Evolutionary conservation across 2,888 invertebrate species (phyloP), one percentile per base, ranked within the genome.

Genomic region (Tuberolachnus salignus): DNA sequence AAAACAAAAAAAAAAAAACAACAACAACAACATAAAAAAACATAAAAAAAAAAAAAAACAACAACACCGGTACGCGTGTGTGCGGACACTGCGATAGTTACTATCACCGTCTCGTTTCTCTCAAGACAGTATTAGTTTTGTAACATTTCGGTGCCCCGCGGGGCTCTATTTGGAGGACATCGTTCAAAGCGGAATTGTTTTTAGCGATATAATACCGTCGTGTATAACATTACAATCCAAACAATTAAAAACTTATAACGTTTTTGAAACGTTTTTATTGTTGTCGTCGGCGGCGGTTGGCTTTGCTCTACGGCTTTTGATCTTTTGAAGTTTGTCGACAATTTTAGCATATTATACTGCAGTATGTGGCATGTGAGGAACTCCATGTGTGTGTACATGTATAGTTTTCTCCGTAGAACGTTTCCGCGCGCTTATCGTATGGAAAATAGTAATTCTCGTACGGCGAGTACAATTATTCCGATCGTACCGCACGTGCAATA

Each of bases 311-410:
- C 49, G 14, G 49, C 72, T 49, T 72, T 72, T 72, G 72, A 72
- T 72, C 72, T 72, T 42, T 34, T 16, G 46, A 34, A 72, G 72
- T 72, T 72, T 72, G 72, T 61, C 72, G 61, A 72, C 72, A 72
- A 72, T 72, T 49, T 67, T 49, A 72, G 61, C 49, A 61, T 72
- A 34, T 34, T 34, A 4, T 34, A 34, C 34, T 34, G 34, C 72
- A 10, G 59, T n/a, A 1, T 4, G 26, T 19, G 59, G 61, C 44
- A 61, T 59, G 57, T 10, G 61, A 14, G 26, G 49, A 72, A 72
- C 61, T 72, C 59, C 61, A 49, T 26, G 19, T 26, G 51, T 61
- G 16, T 23, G 19, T 63, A 42, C 42, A 64, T 16, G 9, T 34
- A 34, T 6, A 34, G 34, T 34, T 34, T 34, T 34, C 34, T 34